A percentile compares a stretch with the other conserved stretches of the same genome.
phyloP scores from a whole-genome alignment of 2,113 vertebrate species.

The Strix uralensis region DNA sequence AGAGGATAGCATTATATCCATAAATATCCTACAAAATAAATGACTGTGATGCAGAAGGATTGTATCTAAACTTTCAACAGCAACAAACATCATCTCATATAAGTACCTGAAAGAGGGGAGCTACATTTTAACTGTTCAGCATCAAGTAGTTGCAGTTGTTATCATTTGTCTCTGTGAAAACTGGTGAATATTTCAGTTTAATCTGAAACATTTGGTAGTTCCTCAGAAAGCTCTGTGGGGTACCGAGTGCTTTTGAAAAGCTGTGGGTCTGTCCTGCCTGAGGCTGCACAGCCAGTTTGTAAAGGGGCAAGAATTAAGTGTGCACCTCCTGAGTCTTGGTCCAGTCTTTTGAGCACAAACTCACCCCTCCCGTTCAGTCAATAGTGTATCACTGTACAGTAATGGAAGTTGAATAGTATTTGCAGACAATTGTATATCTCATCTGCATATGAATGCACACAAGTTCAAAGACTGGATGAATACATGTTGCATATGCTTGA shows the following conservation, averaged over 20 bases:
- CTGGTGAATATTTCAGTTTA: background rate
- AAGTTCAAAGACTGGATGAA: background rate
- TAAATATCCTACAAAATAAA: background rate
- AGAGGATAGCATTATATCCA: background rate
- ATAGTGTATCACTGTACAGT: background rate
- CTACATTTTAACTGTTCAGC: background rate
- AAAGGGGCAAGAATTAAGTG: background rate
- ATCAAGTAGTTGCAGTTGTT: background rate
- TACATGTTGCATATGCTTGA: background rate
- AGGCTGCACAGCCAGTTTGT: background rate
- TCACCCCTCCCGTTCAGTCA: fast-evolving
- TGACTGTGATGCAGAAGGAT: background rate
- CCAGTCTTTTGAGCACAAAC: background rate
- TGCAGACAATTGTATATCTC: background rate
- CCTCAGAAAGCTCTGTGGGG: background rate
- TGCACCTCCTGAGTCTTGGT: background rate
- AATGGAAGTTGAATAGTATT: background rate
- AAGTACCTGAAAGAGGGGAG: background rate
- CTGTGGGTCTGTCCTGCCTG: background rate
- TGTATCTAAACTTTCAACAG: background rate
- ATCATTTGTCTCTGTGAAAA: background rate
- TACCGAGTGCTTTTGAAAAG: background rate
- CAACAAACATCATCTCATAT: background rate
- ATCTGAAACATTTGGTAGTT: background rate
- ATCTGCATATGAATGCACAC: background rate